Evolutionary conservation across 2,888 invertebrate genomes (phyloP), one percentile per base, ranked within the genome.

Genomic region (Sabellastarte sp.): DNA sequence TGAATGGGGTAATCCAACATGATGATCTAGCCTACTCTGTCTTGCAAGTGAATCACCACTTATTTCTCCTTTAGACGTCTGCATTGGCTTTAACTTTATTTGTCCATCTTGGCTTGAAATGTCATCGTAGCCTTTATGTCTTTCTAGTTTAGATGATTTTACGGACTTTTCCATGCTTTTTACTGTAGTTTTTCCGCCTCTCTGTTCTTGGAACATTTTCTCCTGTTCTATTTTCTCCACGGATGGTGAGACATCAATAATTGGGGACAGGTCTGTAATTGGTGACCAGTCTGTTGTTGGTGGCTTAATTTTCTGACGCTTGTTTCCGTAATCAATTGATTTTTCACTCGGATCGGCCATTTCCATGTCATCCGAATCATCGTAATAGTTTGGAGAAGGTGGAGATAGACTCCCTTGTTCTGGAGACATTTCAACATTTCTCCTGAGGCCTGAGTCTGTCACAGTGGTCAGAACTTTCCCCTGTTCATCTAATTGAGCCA

Each of bases 261-360:
- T 85, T 1, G 85, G 85, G 1, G 85, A 85, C 2, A 85, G 74
- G 61, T 85, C 85, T 33, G 82, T 82, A 4, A 84, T 81, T 2
- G 85, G 85, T 0, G 85, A 85, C 85, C 85, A 85, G 71, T 83
- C 82, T 3, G 76, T 76, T 3, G 82, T 77, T 0, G 82, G 82
- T 1, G 69, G 71, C 28, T 79, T 67, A 0, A 74, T 78, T 61
- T 81, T 81, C 68, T 81, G 81, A 32, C 82, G 67, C 67, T 80
- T 80, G n/a, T 76, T 76, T 63, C 81, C 80, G 64, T 78, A 78
- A 65, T 81, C 81, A 32, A 82, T 81, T 10, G 75, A 68, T 63
- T 82, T 82, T 28, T 77, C 73, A 3, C 77, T 74, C 1, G 82
- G 80, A 58, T 82, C 81, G 15, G 33, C 51, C 1, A 79, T 78